phyloP scores from a whole-genome alignment of 2,113 vertebrate genomes.

The Axis porcinus region DNA sequence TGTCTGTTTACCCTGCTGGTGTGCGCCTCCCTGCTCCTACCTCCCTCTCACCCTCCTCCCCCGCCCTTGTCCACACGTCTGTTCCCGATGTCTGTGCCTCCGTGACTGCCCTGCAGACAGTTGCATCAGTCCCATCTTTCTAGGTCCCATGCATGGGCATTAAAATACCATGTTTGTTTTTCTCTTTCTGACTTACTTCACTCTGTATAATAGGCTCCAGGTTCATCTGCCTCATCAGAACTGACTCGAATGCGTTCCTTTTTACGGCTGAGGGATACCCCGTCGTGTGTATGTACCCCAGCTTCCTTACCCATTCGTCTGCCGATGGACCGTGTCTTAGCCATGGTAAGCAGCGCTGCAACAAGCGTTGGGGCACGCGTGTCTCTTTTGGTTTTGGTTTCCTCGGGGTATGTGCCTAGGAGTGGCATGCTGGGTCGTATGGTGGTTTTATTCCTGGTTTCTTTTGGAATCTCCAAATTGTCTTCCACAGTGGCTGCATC shows the following conservation, averaged over 20 bases:
- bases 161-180: not conserved
- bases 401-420: not conserved
- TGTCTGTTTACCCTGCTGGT: not conserved
- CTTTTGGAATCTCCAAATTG: not conserved
- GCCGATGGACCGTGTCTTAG: rapidly evolving
- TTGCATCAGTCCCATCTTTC: not conserved
- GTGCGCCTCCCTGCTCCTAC: rapidly evolving
- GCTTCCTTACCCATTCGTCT: rapidly evolving
- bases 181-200: not conserved
- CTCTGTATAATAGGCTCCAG: not conserved
- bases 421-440: too few species aligned
- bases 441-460: not conserved
- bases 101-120: not conserved
- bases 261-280: rapidly evolving
- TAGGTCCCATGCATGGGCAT: rapidly evolving
- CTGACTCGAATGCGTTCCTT: not conserved
- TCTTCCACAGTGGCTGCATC: rapidly evolving
- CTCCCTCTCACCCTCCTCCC: not conserved
- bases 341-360: rapidly evolving
- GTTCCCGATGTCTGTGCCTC: not conserved
- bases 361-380: rapidly evolving
- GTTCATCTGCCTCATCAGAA: not conserved
- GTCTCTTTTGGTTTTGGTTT: not conserved
- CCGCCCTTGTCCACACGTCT: not conserved
- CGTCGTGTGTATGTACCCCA: rapidly evolving